Base-by-base conservation (phyloP, 1,140 invertebrate species). In the Conus betulinus region DNA sequence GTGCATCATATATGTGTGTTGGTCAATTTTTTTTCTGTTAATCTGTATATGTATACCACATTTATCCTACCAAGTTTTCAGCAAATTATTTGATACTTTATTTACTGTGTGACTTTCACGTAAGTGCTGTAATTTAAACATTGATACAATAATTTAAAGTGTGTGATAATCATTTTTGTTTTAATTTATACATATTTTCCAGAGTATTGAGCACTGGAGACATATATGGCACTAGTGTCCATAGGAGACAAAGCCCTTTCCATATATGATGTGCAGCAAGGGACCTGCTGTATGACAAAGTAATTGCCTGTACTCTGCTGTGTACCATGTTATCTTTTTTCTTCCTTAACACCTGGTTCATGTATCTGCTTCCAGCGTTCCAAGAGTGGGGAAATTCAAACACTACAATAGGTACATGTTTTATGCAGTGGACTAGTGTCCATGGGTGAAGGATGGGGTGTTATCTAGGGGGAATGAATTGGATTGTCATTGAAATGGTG, bases 341-440 rank as follows among this genome's bases (percentile, higher is more conserved):
- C 17, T n/a, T 20, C 20, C 67, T 71, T 71, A 17, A 13, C 67
- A 23, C 20, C 23, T 71, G 11, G 20, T 71, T 71, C 6, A 23
- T 71, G 67, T 71, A 71, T 71, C 67, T 71, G 67, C 67, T 71
- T 71, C 67, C 67, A 71, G 67, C 67, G 67, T 71, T 71, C 67
- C 67, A 71, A 20, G 67, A 7, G 67, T 17, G 20, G 67, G 67
- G 15, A 7, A 23, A 23, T 17, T 71, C 6, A 20, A 20, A 71
- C 11, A 23, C 20, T 0, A 20, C 67, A 71, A 1, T 39, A 71
- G 0, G 13, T 71, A 20, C 20, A 20, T 20, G 20, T 71, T 71
- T 71, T 71, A 20, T 71, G 67, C 23, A 17, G 67, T 23, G 20
- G 3, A 60, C 15, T 2, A 7, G 67, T 71, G 67, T 71, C 20